These are phyloP conservation scores for Nycticryphes semicollaris DNA, from an alignment of 2,113 vertebrate species.

Conservation along the genomic window DNA sequence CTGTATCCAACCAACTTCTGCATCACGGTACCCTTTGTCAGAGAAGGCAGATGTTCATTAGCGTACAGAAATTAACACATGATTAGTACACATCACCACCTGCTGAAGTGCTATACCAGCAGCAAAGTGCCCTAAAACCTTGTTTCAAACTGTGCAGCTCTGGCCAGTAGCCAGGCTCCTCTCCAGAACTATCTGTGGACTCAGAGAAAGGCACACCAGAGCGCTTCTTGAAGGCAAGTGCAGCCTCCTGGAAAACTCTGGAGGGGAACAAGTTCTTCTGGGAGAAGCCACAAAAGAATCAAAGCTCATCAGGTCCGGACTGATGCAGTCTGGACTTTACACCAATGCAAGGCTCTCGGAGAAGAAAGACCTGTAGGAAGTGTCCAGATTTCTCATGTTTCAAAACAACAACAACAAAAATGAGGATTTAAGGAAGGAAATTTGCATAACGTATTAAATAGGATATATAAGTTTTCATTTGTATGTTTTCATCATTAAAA, in stretches of 20 bases:
- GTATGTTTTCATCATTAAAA: background rate
- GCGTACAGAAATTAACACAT: background rate
- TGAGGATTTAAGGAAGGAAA: background rate
- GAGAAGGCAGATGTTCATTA: background rate
- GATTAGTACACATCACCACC: background rate
- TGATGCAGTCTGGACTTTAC: too few relatives aligned
- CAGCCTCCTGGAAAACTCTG: background rate
- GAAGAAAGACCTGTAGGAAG: background rate
- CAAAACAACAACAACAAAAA: background rate
- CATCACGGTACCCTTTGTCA: conserved; percentile 89
- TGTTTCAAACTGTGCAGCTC: background rate
- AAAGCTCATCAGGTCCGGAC: background rate
- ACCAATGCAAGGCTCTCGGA: background rate
- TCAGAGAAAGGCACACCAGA: background rate
- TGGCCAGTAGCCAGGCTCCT: background rate
- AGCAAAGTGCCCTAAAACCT: background rate
- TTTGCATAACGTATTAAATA: background rate
- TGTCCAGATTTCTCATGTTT: background rate
- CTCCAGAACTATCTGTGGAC: background rate
- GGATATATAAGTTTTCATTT: background rate
- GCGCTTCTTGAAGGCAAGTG: background rate
- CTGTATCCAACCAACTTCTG: conserved; percentile 94
- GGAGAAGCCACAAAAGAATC: background rate
- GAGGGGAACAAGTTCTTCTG: background rate
- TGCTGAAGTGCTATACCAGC: background rate